These are phyloP conservation scores for Sciurus vulgaris DNA, from an alignment of 2,797 vertebrate species.

Conservation along the genomic window DNA sequence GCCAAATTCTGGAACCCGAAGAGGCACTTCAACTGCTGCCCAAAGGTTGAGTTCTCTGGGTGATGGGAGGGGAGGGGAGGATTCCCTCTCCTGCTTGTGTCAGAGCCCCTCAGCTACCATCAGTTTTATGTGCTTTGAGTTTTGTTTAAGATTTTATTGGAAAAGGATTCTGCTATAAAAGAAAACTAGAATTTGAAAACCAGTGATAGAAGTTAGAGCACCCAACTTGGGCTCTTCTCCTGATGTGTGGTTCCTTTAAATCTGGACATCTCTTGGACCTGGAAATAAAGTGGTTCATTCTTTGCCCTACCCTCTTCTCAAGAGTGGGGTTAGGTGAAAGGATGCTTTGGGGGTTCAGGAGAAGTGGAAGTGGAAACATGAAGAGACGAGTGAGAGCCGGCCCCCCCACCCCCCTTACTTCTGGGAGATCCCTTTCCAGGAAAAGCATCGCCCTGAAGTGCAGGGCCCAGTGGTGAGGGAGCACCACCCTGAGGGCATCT, in stretches of 20 bases:
- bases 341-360: not conserved
- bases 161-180: not conserved
- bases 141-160: not conserved
- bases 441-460: not conserved
- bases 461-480: not conserved
- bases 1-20: not conserved
- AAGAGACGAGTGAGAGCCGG: too few species aligned
- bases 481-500: conserved; percentile 71
- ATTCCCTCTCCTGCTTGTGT: not conserved
- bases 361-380: not conserved
- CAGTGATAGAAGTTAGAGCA: not conserved
- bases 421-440: not conserved
- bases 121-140: not conserved
- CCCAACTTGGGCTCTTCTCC: not conserved
- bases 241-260: not conserved
- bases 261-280: not conserved
- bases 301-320: not conserved
- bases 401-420: too few species aligned
- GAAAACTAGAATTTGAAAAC: not conserved
- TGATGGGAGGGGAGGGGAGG: not conserved
- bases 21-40: not conserved
- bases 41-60: not conserved
- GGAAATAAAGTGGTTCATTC: not conserved
- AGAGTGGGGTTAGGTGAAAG: not conserved
- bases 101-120: not conserved